Base-by-base conservation (phyloP, 2,888 invertebrate genomes). In the Calliphora vomitoria region DNA sequence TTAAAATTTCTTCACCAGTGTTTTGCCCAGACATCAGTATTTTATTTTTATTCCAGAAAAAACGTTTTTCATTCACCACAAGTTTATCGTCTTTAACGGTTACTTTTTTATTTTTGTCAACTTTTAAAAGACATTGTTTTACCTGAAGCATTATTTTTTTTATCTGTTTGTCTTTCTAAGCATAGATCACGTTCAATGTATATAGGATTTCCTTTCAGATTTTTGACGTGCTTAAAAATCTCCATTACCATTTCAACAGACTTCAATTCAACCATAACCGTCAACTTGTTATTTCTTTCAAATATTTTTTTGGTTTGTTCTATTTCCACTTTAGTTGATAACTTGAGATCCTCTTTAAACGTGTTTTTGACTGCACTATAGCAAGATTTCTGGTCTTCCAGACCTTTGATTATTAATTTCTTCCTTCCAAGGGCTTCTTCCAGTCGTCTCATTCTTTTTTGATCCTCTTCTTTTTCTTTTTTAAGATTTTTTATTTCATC, bases 11-110 rank as follows among this genome's bases (percentile, higher is more conserved):
- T 62, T 35, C 4, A n/a, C n/a, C n/a, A n/a, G n/a, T n/a, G n/a
- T n/a, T n/a, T 62, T 62, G 62, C 13, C 62, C 62, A 35, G 15
- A 62, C 62, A 62, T 62, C 3, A 62, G n/a, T 6, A 62, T 35
- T 15, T 62, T 31, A 15, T 35, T 35, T 5, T 35, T 25, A n/a
- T 60, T 60, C 58, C 58, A 60, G 58, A 25, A 20, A 60, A 60
- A 60, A 4, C 25, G 4, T 31, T 60, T 60, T 8, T 25, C 58
- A 10, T 25, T 13, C 8, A 20, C 20, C 6, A 18, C 31, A 2
- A 60, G 60, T 11, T 60, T 60, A 31, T 60, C 60, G 13, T 20
- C 60, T 4, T 18, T 60, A 8, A 60, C 60, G 1, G 8, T 11
- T 25, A 60, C 60, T 25, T 60, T 20, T 25, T 11, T 60, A 11